A percentile compares a stretch with the other conserved stretches of the same genome.
Conservation (phyloP, 2,888 invertebrate genomes). For the Chrysina gloriosa region DNA sequence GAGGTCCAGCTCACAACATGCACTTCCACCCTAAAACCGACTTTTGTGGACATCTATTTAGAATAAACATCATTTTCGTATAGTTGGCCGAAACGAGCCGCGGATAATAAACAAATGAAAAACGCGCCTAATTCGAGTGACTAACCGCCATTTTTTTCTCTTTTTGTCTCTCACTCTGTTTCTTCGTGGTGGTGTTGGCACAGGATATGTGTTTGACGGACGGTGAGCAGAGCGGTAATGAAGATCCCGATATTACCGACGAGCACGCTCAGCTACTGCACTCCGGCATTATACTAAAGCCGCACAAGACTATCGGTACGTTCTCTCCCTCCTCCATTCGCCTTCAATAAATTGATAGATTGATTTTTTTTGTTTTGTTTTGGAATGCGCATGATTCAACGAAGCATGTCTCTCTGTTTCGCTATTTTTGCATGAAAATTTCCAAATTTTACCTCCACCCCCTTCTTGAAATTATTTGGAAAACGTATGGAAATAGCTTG, state of each 20-base stretch:
- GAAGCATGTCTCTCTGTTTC: background rate
- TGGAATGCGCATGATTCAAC: background rate
- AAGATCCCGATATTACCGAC: slow-evolving; percentile 77
- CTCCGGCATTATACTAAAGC: slow-evolving; percentile 63
- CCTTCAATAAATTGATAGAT: too few relatives aligned
- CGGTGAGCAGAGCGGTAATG: slow-evolving; percentile 71
- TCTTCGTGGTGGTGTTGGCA: slow-evolving; percentile 47
- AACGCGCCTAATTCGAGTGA: slow-evolving; percentile 17
- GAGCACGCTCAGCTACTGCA: slow-evolving; percentile 77
- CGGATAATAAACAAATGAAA: too few relatives aligned
- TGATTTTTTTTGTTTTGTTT: slow-evolving; percentile 15
- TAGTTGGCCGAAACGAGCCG: too few relatives aligned
- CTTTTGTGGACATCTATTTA: too few relatives aligned
- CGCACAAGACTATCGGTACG: slow-evolving; percentile 62
- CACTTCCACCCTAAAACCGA: too few relatives aligned
- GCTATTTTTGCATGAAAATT: background rate
- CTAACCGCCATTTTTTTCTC: slow-evolving; percentile 32
- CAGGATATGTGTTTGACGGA: slow-evolving; percentile 72
- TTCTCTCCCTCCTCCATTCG: too few relatives aligned
- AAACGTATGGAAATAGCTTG: too few relatives aligned
- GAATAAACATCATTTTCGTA: too few relatives aligned
- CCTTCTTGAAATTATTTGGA: too few relatives aligned
- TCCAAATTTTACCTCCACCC: too few relatives aligned
- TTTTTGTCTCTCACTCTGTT: slow-evolving; percentile 40
- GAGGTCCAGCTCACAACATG: too few relatives aligned